phyloP scores from a whole-genome alignment of 2,888 invertebrate species.

The Chironomus tentans region DNA sequence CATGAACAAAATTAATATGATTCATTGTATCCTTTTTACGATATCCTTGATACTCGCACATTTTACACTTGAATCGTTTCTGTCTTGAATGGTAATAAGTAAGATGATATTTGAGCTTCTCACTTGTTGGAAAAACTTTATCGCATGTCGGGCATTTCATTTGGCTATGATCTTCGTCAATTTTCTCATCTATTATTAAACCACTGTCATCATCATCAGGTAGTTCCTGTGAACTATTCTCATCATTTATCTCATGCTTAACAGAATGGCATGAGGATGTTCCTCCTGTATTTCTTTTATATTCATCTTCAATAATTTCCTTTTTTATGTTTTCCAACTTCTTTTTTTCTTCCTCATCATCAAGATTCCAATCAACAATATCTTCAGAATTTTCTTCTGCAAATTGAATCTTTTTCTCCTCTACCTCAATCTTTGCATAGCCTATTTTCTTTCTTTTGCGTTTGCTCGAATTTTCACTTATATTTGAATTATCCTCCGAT shows the following conservation, averaged over 20 bases:
- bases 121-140: slow-evolving; percentile 8
- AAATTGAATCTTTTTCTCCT: slow-evolving; percentile 18
- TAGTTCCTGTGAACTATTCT: slow-evolving; percentile 31
- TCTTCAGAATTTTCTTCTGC: slow-evolving; percentile 18
- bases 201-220: slow-evolving; percentile 35
- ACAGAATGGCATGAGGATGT: too few relatives aligned
- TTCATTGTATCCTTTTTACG: slow-evolving; percentile 54
- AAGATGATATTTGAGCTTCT: slow-evolving; percentile 17
- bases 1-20: slow-evolving; percentile 55
- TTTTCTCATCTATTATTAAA: slow-evolving; percentile 24
- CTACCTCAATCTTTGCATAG: slow-evolving; percentile 27
- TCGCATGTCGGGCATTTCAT: slow-evolving; percentile 18
- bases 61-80: slow-evolving; percentile 62
- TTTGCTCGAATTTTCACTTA: slow-evolving; percentile 7
- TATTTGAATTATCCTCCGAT: slow-evolving; percentile 8
- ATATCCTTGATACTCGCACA: slow-evolving; percentile 62
- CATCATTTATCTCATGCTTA: too few relatives aligned
- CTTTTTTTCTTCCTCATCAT: slow-evolving; percentile 23
- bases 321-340: slow-evolving; percentile 27
- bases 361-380: slow-evolving; percentile 26
- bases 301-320: slow-evolving; percentile 27
- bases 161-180: not conserved
- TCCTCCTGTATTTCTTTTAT: not conserved
- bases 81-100: slow-evolving; percentile 31
- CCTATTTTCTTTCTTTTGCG: slow-evolving; percentile 15